Conservation (phyloP, 2,888 invertebrate genomes). For the Pseudanteris insignis region DNA sequence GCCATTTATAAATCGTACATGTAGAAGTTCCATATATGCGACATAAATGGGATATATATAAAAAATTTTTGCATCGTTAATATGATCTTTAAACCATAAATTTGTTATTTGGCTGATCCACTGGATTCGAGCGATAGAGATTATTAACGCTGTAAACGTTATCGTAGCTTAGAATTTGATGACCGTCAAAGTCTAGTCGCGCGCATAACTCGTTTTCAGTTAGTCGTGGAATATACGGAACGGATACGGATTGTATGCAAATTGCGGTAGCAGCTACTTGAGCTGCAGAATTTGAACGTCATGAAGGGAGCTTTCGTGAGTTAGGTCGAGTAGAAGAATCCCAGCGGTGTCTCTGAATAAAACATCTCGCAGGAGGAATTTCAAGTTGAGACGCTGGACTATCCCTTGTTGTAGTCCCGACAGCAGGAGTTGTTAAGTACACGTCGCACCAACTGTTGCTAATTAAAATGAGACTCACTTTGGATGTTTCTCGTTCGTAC, state of each 20-base stretch:
- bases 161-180: conserved; percentile 21
- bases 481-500: conserved; percentile 49
- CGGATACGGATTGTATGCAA: conserved; percentile 65
- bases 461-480: conserved; percentile 65
- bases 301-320: conserved; percentile 42
- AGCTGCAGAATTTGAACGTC: conserved; percentile 57
- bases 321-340: conserved; percentile 50
- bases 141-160: conserved; percentile 33
- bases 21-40: too few species aligned
- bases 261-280: conserved; percentile 65
- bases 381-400: conserved; percentile 51
- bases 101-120: too few species aligned
- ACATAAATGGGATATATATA: too few species aligned
- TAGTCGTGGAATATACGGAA: conserved; percentile 42
- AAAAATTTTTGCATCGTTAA: too few species aligned
- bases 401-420: conserved; percentile 41
- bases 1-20: too few species aligned
- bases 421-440: conserved; percentile 61
- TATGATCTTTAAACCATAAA: too few species aligned
- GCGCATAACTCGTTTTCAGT: conserved; percentile 10
- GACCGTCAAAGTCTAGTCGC: conserved; percentile 22
- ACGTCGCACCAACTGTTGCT: conserved; percentile 65
- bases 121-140: conserved; percentile 11
- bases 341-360: conserved; percentile 65
- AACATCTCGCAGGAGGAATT: conserved; percentile 63